These are phyloP conservation scores for Epizoanthus ramosus DNA, from an alignment of 92 coral and sea anemone species.

Conservation along the genomic window DNA sequence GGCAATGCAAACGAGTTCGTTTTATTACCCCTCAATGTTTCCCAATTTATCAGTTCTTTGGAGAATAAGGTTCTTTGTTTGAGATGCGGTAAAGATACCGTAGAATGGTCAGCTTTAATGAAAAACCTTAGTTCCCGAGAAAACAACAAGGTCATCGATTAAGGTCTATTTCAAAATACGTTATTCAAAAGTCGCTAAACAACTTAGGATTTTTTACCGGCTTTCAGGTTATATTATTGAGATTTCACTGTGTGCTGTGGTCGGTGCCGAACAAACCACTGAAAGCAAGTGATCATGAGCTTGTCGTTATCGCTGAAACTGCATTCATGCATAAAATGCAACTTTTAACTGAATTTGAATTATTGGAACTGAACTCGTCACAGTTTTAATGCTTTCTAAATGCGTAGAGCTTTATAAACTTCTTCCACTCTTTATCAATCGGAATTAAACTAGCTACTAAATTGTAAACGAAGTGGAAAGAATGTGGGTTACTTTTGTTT, in stretches of 20 bases:
- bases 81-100: neutral
- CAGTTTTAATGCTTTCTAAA: neutral
- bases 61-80: neutral
- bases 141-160: neutral
- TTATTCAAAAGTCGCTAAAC: neutral
- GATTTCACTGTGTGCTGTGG: neutral
- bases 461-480: neutral
- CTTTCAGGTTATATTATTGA: neutral
- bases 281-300: too few relatives aligned
- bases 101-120: slow-evolving; percentile 1
- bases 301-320: neutral
- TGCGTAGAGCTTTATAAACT: neutral
- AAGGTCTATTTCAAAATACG: neutral
- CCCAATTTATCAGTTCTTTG: neutral
- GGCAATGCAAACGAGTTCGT: neutral
- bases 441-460: neutral
- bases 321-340: neutral
- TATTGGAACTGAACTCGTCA: neutral
- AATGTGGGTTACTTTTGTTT: neutral
- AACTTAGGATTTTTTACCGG: too few relatives aligned
- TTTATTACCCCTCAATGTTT: neutral
- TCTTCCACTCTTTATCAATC: neutral
- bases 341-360: too few relatives aligned
- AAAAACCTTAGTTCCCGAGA: slow-evolving; percentile 3
- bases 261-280: neutral